phyloP scores from a whole-genome alignment of 2,113 vertebrate species.

The Nyctibius bracteatus region DNA sequence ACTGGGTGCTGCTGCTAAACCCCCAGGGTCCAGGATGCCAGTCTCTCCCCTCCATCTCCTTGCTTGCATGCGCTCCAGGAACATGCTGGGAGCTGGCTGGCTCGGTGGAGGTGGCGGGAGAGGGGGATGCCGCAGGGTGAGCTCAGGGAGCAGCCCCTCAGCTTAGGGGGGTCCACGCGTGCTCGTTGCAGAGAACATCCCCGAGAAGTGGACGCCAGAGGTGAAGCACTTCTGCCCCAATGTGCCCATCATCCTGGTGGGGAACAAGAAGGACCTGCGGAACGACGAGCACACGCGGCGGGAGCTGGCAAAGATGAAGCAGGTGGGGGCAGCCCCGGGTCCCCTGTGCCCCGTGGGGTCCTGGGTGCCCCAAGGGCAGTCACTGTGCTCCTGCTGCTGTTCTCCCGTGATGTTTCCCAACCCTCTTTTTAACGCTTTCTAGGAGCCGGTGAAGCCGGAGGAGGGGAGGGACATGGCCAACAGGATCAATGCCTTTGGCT shows the following conservation, averaged over 20 bases:
- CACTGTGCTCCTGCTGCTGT: background rate
- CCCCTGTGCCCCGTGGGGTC: background rate
- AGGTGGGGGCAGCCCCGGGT: slow-evolving; percentile 69
- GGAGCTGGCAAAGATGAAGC: slow-evolving; percentile 97
- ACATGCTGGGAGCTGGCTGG: background rate
- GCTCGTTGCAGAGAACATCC: slow-evolving; percentile 88
- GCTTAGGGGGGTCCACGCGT: fast-evolving
- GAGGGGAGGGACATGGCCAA: slow-evolving; percentile 98
- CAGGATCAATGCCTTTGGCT: slow-evolving; percentile 94
- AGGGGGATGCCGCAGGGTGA: fast-evolving
- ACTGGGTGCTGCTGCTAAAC: background rate
- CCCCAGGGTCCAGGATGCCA: fast-evolving
- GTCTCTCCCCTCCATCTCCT: background rate
- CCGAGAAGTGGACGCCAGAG: slow-evolving; percentile 97
- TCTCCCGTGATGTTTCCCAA: background rate
- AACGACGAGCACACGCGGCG: slow-evolving; percentile 93
- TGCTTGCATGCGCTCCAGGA: background rate
- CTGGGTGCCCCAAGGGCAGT: background rate
- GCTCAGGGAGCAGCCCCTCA: background rate
- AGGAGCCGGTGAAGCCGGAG: slow-evolving; percentile 94
- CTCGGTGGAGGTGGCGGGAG: background rate
- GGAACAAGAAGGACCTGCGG: slow-evolving; percentile 96
- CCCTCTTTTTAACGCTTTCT: background rate
- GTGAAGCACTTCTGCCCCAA: slow-evolving; percentile 99
- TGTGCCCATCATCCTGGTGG: slow-evolving; percentile 96